Percentiles rank a stretch among this genome's conserved stretches.
These are phyloP conservation scores for Diceros bicornis DNA, from an alignment of 2,797 vertebrate genomes.

Conservation along the genomic window DNA sequence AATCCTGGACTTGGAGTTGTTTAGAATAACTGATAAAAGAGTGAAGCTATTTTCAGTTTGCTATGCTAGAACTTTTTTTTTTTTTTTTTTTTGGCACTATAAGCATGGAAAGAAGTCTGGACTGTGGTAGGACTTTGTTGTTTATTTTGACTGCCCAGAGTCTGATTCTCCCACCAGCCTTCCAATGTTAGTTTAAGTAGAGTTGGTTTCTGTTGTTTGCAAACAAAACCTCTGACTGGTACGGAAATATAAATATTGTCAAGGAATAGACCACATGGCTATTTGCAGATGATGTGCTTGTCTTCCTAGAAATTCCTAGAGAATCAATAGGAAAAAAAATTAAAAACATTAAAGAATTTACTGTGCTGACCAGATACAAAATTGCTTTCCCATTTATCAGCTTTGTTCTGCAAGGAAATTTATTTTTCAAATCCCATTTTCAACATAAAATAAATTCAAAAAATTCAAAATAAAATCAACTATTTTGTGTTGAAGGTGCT, in stretches of 20 bases:
- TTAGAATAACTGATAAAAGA: not conserved
- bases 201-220: slow-evolving; percentile 1
- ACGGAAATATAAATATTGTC: not conserved
- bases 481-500: not conserved
- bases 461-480: too few species aligned
- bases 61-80: not conserved
- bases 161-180: not conserved
- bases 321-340: not conserved
- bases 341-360: not conserved
- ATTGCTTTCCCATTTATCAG: not conserved
- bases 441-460: not conserved
- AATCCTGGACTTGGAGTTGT: not conserved
- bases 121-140: not conserved
- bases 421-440: not conserved
- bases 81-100: too few species aligned
- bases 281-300: not conserved
- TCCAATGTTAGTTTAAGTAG: not conserved
- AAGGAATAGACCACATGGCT: not conserved
- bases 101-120: not conserved
- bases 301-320: slow-evolving; percentile 49
- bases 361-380: not conserved
- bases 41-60: not conserved
- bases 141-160: not conserved
- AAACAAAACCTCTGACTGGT: not conserved
- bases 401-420: slow-evolving; percentile 2